phyloP scores from a whole-genome alignment of 2,113 vertebrate species.

The Calonectris borealis region DNA sequence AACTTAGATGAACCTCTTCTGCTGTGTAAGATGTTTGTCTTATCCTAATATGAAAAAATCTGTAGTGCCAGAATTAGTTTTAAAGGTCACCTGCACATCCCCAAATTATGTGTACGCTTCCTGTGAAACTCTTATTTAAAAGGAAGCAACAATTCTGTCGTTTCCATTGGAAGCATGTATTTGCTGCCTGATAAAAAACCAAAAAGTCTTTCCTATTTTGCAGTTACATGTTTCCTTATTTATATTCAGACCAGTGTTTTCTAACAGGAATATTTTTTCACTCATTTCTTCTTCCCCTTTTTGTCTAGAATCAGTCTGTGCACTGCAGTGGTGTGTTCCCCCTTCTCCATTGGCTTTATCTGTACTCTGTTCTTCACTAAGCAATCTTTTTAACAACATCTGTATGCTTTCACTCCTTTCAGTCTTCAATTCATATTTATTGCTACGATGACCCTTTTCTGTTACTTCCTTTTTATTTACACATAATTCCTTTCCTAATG shows the following conservation, averaged over 20 bases:
- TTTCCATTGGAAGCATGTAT: background rate
- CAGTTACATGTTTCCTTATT: background rate
- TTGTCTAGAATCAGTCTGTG: background rate
- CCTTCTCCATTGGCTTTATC: background rate
- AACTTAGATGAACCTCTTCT: background rate
- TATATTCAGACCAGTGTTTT: background rate
- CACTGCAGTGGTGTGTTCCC: background rate
- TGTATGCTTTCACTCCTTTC: background rate
- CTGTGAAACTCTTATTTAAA: background rate
- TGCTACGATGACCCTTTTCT: background rate
- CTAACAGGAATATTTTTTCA: background rate
- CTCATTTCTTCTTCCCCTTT: background rate
- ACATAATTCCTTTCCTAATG: background rate
- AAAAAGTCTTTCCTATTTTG: background rate
- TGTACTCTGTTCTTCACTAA: background rate
- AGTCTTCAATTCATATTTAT: background rate
- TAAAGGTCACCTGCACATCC: background rate
- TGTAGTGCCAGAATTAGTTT: background rate
- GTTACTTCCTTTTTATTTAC: slow-evolving; percentile 13
- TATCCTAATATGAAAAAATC: background rate
- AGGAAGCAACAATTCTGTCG: background rate
- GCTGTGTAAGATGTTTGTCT: background rate
- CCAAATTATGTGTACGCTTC: background rate
- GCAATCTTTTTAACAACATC: background rate
- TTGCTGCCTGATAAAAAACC: background rate